phyloP scores from a whole-genome alignment of 64 coral and sea anemone genomes.

The Pachyseris speciosa region DNA sequence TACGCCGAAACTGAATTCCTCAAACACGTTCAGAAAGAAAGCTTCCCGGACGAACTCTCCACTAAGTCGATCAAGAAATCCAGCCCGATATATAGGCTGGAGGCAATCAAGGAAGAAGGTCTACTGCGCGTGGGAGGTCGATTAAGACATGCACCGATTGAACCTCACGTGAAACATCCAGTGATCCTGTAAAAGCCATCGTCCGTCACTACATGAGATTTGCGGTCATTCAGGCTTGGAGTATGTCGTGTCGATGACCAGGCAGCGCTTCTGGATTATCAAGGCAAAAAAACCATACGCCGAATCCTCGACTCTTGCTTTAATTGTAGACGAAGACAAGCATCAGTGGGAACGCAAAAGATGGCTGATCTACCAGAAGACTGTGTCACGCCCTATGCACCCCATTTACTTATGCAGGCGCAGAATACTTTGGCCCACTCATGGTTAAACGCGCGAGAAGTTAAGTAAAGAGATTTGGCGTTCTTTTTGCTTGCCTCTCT shows the following conservation, averaged over 20 bases:
- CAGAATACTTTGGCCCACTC: neutral
- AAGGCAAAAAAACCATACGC: neutral
- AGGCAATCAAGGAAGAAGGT: neutral
- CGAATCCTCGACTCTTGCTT: neutral
- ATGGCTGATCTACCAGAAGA: neutral
- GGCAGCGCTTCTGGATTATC: constrained; percentile 3
- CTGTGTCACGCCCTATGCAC: neutral
- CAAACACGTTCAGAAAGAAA: neutral
- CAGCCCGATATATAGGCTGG: neutral
- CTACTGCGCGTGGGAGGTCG: neutral
- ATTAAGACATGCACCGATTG: too few species aligned
- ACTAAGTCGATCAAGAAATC: neutral
- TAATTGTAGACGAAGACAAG: neutral
- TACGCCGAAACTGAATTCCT: neutral
- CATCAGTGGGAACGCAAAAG: neutral
- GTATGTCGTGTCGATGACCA: neutral
- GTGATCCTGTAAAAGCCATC: neutral
- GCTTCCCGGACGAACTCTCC: neutral
- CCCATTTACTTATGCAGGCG: neutral
- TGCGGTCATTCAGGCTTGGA: neutral
- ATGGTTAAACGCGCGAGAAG: neutral
- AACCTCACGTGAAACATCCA: neutral
- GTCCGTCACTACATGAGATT: neutral
- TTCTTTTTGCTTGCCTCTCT: neutral
- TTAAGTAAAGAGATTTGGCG: neutral